Conservation (phyloP, 1,140 invertebrate species). For the Babylonia areolata region DNA sequence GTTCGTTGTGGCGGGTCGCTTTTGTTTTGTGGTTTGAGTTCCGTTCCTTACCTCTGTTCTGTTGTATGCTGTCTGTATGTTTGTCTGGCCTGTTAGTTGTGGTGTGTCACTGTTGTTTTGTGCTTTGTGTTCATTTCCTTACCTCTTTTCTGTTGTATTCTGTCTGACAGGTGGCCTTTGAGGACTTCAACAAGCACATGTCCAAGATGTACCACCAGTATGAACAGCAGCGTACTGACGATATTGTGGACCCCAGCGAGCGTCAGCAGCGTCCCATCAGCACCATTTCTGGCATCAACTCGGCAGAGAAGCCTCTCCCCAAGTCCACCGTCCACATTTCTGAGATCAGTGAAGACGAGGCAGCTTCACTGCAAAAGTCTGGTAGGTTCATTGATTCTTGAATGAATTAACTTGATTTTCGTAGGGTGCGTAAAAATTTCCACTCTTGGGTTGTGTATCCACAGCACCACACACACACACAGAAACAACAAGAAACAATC, state of each 20-base stretch:
- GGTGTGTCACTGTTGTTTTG: no score
- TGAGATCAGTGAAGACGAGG: conserved; percentile 61
- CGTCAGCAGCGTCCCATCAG: conserved; percentile 94
- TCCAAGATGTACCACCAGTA: conserved; percentile 95
- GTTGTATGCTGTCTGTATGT: conserved; percentile 1
- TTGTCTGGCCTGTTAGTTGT: no score
- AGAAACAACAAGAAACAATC: no score
- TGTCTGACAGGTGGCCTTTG: conserved; percentile 82
- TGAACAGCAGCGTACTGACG: conserved; percentile 92
- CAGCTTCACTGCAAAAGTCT: conserved; percentile 30
- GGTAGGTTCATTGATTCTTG: not conserved
- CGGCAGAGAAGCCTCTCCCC: conserved; percentile 52
- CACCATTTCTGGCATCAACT: conserved; percentile 88
- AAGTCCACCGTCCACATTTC: conserved; percentile 68
- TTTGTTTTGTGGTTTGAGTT: no score
- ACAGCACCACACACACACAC: no score
- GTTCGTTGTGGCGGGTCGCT: no score
- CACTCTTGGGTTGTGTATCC: no score
- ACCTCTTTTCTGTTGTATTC: not conserved
- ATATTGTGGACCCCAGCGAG: conserved; percentile 94
- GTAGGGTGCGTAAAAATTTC: no score
- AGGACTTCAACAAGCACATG: conserved; percentile 86
- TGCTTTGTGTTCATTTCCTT: no score
- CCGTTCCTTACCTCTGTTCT: no score
- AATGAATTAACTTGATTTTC: not conserved